phyloP scores from a whole-genome alignment of 1,140 invertebrate species.

The Eupristina koningsbergeri region DNA sequence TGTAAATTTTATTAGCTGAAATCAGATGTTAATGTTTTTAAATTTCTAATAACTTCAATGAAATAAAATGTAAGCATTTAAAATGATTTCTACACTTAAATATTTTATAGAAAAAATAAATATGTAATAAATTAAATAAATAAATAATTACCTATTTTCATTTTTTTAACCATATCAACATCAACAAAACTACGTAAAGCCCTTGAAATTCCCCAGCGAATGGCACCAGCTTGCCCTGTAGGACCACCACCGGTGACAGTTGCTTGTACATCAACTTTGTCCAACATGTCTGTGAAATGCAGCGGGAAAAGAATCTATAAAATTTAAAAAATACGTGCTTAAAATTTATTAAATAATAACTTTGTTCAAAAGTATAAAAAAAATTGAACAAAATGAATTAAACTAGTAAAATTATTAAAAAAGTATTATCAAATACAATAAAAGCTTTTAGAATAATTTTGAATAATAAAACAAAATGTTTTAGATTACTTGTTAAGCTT shows the following conservation, averaged over 20 bases:
- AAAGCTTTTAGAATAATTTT: background rate
- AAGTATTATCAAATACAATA: background rate
- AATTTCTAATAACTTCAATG: too few species aligned
- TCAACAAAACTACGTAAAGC: constrained; percentile 88
- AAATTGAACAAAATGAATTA: background rate
- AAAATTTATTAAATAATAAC: background rate
- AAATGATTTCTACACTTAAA: background rate
- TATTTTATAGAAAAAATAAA: background rate
- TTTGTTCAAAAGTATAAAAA: background rate
- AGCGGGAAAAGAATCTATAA: constrained; percentile 88
- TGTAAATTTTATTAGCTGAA: too few species aligned
- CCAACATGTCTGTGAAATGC: constrained; percentile 82
- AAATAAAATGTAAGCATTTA: too few species aligned
- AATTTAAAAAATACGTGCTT: background rate
- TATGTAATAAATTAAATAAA: background rate
- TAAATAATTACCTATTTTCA: constrained; percentile 83
- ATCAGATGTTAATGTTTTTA: too few species aligned
- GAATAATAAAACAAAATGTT: background rate
- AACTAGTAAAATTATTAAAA: background rate
- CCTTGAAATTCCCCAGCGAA: constrained; percentile 88
- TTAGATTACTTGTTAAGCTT: background rate
- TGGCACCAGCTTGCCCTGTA: constrained; percentile 86
- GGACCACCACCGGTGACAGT: constrained; percentile 80
- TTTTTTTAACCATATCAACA: constrained; percentile 82
- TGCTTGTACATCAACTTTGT: constrained; percentile 89